Percentiles rank a stretch among this genome's conserved stretches.
Conservation (phyloP, 2,113 vertebrate genomes). For the Myanophis thanlyinensis region DNA sequence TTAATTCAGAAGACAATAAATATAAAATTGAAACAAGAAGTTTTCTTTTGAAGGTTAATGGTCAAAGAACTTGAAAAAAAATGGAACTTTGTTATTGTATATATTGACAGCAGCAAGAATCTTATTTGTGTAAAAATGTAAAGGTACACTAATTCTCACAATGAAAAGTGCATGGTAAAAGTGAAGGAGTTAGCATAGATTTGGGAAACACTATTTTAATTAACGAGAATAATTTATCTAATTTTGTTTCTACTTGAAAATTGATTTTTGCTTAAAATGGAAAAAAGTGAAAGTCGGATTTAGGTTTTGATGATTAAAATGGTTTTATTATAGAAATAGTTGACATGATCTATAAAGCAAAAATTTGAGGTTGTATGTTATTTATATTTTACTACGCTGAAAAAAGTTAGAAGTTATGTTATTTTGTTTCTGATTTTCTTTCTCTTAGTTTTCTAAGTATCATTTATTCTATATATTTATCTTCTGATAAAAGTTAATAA, state of each 20-base stretch:
- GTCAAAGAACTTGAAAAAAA: too few species aligned
- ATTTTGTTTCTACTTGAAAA: not conserved
- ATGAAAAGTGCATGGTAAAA: not conserved
- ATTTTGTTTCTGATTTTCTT: not conserved
- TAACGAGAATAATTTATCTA: not conserved
- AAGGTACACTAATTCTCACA: not conserved
- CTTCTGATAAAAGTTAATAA: not conserved
- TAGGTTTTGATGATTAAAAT: not conserved
- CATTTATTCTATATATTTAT: too few species aligned
- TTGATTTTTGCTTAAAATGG: not conserved
- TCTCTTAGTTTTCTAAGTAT: not conserved
- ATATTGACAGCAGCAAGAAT: not conserved
- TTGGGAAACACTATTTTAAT: not conserved
- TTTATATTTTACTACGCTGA: not conserved
- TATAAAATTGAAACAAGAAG: not conserved
- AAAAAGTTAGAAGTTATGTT: not conserved
- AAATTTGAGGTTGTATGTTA: not conserved
- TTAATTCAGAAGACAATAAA: not conserved
- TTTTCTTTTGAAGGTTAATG: too few species aligned
- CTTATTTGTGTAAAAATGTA: not conserved
- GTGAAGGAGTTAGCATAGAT: not conserved
- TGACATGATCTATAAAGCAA: not conserved
- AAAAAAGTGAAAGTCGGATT: not conserved
- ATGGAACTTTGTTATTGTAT: too few species aligned
- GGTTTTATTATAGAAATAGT: not conserved